Evolutionary conservation across 2,888 invertebrate species (phyloP), one percentile per base, ranked within the genome.

Genomic region (Ormyrus rosae): DNA sequence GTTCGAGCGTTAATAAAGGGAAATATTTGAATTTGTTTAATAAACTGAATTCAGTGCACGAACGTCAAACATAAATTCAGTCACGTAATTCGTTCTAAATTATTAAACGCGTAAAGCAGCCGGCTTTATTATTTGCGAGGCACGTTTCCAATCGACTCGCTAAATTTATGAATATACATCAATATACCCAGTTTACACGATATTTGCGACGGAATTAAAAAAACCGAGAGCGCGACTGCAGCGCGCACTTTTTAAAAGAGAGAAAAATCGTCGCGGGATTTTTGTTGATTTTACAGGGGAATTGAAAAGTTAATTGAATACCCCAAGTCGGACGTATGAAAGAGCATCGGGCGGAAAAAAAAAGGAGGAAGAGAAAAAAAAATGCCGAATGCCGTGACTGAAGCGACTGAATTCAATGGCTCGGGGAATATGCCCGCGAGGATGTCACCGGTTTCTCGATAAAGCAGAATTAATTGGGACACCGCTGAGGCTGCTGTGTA

Each of bases 381-480:
- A n/a, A 65, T n/a, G 45, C 70, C 3, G 5, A 75, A 80, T 75
- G 34, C 80, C 75, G 58, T 64, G 64, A 65, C 46, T 65, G 75
- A 75, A 56, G 11, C 73, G 70, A 34, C 34, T 34, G 34, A 72
- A 76, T 80, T 76, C 76, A 80, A 76, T 81, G 72, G 60, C 58
- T 73, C 46, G 63, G 50, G 69, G 60, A 50, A 69, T 55, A 67
- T 67, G 67, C 56, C 51, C 78, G 61, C 56, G 65, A 69, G 80
- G 53, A 78, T 74, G 74, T 78, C 80, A 70, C 76, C 68, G 69
- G 64, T 69, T 81, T 48, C 65, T 55, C 83, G 86, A 86, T 87
- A 85, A 88, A 85, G 84, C 83, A 81, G 85, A 86, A 87, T 87
- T 88, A 88, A 88, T 88, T 88, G 85, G 86, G 84, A 85, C 85